These are phyloP conservation scores for Melieria omissa DNA, from an alignment of 2,888 invertebrate species.

Conservation along the genomic window DNA sequence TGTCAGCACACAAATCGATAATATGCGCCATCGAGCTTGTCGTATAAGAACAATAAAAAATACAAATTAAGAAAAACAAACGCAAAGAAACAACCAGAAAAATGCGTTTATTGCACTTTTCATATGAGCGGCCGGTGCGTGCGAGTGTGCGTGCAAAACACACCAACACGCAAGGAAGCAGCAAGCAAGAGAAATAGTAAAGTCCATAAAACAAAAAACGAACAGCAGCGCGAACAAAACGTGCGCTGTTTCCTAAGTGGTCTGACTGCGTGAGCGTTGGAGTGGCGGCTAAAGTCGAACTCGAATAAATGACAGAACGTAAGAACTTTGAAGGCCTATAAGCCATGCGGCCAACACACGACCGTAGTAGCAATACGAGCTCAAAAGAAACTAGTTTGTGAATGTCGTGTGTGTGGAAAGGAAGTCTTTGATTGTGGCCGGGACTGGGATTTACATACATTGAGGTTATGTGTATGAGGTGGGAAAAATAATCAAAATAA, in stretches of 20 bases:
- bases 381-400: too few relatives aligned
- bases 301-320: background rate
- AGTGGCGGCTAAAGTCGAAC: background rate
- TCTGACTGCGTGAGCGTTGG: background rate
- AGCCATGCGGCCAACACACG: background rate
- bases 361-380: too few relatives aligned
- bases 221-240: background rate
- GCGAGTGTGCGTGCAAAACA: background rate
- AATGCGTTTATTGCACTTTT: slow-evolving; percentile 56
- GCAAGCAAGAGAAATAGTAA: background rate
- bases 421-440: too few relatives aligned
- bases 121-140: slow-evolving; percentile 42
- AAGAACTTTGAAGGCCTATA: background rate
- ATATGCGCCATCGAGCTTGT: background rate
- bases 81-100: slow-evolving; percentile 40
- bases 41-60: background rate
- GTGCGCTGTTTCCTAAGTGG: slow-evolving; percentile 1
- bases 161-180: too few relatives aligned
- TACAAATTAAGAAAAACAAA: background rate
- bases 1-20: background rate
- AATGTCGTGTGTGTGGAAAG: too few relatives aligned
- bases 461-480: too few relatives aligned
- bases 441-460: too few relatives aligned
- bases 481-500: too few relatives aligned
- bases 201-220: background rate